A percentile compares a stretch with the other conserved stretches of the same genome.
These are phyloP conservation scores for Lasioglossum malachurum DNA, from an alignment of 2,888 invertebrate species.

Conservation along the genomic window DNA sequence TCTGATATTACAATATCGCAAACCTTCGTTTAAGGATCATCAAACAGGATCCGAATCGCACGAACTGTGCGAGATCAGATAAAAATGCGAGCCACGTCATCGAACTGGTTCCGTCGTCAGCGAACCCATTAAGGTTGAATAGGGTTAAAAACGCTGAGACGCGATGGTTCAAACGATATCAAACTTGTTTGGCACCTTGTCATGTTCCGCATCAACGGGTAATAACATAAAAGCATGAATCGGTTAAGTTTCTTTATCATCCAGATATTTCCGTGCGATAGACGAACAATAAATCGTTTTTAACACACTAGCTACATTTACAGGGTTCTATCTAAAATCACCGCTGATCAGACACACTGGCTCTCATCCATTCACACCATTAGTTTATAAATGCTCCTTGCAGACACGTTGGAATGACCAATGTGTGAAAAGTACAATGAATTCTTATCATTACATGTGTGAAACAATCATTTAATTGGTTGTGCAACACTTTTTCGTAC, in stretches of 20 bases:
- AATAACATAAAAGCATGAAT: constrained; percentile 30
- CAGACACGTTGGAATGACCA: not conserved
- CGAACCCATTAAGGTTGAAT: constrained; percentile 42
- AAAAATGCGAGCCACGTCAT: constrained; percentile 60
- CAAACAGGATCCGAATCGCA: constrained; percentile 58
- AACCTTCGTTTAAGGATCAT: constrained; percentile 62
- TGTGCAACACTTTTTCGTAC: not conserved
- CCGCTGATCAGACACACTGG: not conserved
- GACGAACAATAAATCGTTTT: constrained; percentile 6
- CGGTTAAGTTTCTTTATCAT: not conserved
- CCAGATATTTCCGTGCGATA: not conserved
- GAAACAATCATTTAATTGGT: not conserved
- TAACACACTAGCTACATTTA: not conserved
- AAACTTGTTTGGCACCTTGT: constrained; percentile 36
- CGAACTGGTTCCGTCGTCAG: constrained; percentile 43
- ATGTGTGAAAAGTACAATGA: not conserved
- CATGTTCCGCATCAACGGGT: constrained; percentile 8
- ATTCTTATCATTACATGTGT: not conserved
- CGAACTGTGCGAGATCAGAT: constrained; percentile 59
- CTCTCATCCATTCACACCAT: not conserved
- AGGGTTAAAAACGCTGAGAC: constrained; percentile 30
- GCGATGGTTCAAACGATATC: constrained; percentile 52
- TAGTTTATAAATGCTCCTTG: not conserved
- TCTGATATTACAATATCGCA: constrained; percentile 38
- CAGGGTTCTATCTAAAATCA: not conserved